Percentiles rank a stretch among this genome's conserved stretches.
Evolutionary conservation across 2,797 vertebrate genomes (phyloP).

Genomic region (Hemitrygon akajei): DNA sequence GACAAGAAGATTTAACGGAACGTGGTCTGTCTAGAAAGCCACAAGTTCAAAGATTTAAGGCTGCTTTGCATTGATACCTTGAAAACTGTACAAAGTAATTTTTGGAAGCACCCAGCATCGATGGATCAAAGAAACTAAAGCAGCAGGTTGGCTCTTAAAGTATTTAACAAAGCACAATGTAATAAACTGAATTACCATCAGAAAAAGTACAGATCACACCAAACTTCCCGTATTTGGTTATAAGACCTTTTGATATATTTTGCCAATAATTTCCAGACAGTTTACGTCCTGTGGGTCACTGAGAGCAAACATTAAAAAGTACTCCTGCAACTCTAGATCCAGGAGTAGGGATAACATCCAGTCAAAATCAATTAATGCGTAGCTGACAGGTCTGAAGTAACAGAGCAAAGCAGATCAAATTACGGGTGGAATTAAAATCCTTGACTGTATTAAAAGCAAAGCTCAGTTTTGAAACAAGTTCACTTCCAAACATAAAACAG

Average conservation of each 20-base stretch:
- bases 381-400: neutral
- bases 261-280: conserved; percentile 20
- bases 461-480: too few species aligned
- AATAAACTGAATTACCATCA: neutral
- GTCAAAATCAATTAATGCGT: neutral
- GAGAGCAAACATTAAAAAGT: neutral
- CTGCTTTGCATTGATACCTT: neutral
- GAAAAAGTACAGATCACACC: neutral
- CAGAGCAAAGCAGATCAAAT: neutral
- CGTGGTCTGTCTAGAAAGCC: neutral
- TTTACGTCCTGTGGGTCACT: neutral
- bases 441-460: neutral
- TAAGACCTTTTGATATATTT: neutral
- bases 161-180: neutral
- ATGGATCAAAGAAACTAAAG: neutral
- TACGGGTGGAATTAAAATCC: too few species aligned
- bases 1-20: neutral
- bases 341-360: neutral
- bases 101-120: neutral
- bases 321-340: neutral
- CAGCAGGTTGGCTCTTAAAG: neutral
- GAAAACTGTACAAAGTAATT: neutral
- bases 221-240: neutral
- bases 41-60: neutral
- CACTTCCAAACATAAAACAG: too few species aligned